Base-by-base conservation (phyloP, 1,140 invertebrate genomes). In the Macrotrachela quadricornifera region DNA sequence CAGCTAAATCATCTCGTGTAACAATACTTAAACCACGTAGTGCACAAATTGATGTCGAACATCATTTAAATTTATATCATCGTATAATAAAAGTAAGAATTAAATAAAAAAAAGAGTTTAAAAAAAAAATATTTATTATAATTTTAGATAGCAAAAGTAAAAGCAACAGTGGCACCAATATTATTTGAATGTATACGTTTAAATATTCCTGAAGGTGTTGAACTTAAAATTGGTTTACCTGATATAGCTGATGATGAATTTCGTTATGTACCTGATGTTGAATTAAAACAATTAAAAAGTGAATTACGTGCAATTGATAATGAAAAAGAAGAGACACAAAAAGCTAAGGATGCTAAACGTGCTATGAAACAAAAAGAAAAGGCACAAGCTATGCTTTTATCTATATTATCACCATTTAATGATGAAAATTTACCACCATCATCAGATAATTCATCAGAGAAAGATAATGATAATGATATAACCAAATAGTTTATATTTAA, bases 221-320 rank as follows among this genome's bases (percentile, higher is more conserved):
- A 54, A 39, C 15, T 54, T 15, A 42, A 36, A 44, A 39, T 54
- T 40, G 18, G 43, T 37, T 21, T 30, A 54, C 59, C 59, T 42
- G 51, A 54, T 30, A 16, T 43, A 17, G 58, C 58, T 10, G 61
- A 62, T 38, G 61, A 62, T 14, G 54, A 59, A 18, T 60, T 57
- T 37, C 49, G 59, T 21, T 62, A 62, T 55, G 57, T 62, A 15
- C 61, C 61, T 44, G 59, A 62, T 50, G 47, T 59, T 43, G 57
- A 57, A 21, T 50, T 61, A 30, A 30, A 30, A 30, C 21, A 30
- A 30, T 30, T 30, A 30, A 2, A 30, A 30, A 30, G 21, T 30
- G 21, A 30, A 30, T 30, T 30, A 30, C 21, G 21, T 30, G 21
- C 21, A 30, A 30, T 30, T 30, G 21, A 30, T 30, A 2, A 30